Evolutionary conservation across 2,888 invertebrate genomes (phyloP), one percentile per base, ranked within the genome.

Genomic region (Orchesellides sinensis): DNA sequence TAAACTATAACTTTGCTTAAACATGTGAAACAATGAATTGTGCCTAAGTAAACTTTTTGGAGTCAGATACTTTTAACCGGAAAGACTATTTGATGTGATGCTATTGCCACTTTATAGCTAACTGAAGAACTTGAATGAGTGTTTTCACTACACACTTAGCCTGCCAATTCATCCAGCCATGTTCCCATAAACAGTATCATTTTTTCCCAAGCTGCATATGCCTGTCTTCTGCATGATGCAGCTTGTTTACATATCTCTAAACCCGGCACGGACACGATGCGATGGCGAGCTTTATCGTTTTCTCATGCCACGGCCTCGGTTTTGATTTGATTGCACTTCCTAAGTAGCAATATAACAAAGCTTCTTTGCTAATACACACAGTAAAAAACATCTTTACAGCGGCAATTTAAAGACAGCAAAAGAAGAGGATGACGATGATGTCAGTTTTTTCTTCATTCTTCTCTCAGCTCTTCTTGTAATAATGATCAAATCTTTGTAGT

Each of bases 271-370:
- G 32, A 49, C 63, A 63, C 29, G n/a, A 49, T n/a, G n/a, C n/a
- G n/a, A n/a, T n/a, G 25, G 66, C 27, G 8, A 35, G 29, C 68
- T 32, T 45, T 49, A 47, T 77, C 47, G 59, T 74, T 66, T 59
- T 27, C 32, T 65, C 65, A 68, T 66, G 65, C 27, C 49, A 77
- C 40, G 78, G 52, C 80, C 73, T 68, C 73, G 68, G 59, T 68
- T 68, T 73, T 73, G 73, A 81, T 73, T 81, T 81, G 72, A 72
- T 72, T 80, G 68, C 56, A 59, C 63, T 65, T 32, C 40, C 54
- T 47, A 40, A 40, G 19, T 29, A 68, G 68, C 23, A 21, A 2
- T 10, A 66, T 12, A 19, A 45, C 27, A 21, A 19, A 29, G 40
- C 40, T 14, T 40, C 40, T 14, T 40, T 8, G 10, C 10, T 14